A percentile compares a stretch with the other conserved stretches of the same genome.
Evolutionary conservation across 2,797 vertebrate species (phyloP).

Genomic region (Novumbra hubbsi): DNA sequence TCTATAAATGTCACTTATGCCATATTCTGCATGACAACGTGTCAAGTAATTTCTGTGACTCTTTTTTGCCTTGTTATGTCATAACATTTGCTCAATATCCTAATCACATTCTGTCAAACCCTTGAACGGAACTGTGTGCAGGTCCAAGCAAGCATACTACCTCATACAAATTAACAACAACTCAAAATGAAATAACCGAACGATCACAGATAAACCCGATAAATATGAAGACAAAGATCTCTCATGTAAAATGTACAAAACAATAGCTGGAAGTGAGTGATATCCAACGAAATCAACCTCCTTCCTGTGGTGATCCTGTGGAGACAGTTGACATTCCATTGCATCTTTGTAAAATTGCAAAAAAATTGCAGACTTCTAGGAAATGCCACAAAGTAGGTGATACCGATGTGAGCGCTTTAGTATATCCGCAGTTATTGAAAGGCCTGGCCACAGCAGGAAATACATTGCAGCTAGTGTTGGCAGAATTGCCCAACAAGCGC

Average conservation of each 20-base stretch:
- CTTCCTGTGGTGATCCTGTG: slow-evolving; percentile 4
- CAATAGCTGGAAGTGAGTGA: slow-evolving; percentile 7
- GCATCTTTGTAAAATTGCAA: slow-evolving; percentile 28
- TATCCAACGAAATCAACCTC: slow-evolving; percentile 13
- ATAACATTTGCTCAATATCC: not conserved
- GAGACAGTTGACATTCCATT: slow-evolving; percentile 17
- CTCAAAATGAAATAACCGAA: not conserved
- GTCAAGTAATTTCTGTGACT: not conserved
- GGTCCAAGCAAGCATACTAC: not conserved
- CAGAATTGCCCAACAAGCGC: not conserved
- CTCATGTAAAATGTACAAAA: not conserved
- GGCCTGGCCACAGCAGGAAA: slow-evolving; percentile 45
- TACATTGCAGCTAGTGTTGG: not conserved
- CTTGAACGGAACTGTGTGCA: not conserved
- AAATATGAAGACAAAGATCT: not conserved
- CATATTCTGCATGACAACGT: not conserved
- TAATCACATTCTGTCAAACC: not conserved
- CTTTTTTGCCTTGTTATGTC: not conserved
- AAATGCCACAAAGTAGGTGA: slow-evolving; percentile 72
- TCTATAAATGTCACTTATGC: not conserved
- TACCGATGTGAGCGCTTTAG: slow-evolving; percentile 38
- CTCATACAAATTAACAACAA: not conserved
- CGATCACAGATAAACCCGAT: not conserved
- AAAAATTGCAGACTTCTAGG: slow-evolving; percentile 67
- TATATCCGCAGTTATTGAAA: slow-evolving; percentile 72